Evolutionary conservation across 2,797 vertebrate species (phyloP), one percentile per base, ranked within the genome.

Genomic region (Sardinella longiceps): DNA sequence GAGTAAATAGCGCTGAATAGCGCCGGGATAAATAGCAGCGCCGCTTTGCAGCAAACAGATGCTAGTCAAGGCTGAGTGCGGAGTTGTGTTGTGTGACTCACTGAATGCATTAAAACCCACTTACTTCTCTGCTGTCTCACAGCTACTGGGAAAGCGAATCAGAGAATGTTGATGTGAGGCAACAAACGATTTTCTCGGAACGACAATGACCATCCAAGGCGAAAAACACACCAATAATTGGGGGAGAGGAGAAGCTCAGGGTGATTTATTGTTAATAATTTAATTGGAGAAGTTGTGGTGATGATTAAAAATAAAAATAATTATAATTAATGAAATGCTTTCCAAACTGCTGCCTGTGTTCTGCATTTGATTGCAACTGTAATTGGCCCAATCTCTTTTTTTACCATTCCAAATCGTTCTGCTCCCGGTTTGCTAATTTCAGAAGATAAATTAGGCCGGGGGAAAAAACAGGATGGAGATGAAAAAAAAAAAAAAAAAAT

Each of bases 311-410:
- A 58, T 11, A 63, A 25, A 63, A 25, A 0, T 1, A 63, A n/a
- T 25, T 9, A 25, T 25, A 25, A 63, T 63, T 11, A 63, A 25
- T 28, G 1, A 28, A 63, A 63, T 28, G 58, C 58, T 63, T 63
- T 28, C n/a, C 58, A 0, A 63, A 63, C 23, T n/a, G 1, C 5
- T 23, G 5, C n/a, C 20, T 56, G 20, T 2, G 48, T 14, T 50
- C 43, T 50, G 11, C 15, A 46, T 20, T 12, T 82, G 83, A 84
- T 58, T 84, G 74, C 60, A 81, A 25, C 20, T 39, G 43, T 74
- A 86, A 86, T 74, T 83, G 83, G 6, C 3, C 23, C 83, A 77
- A 81, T 84, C 5, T 82, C 63, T 30, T 63, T 48, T 63, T 48
- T 58, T 80, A 80, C 51, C 63, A 82, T 80, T 85, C 81, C 45